Conservation (phyloP, 2,888 invertebrate genomes). For the Macrosiphum euphorbiae region DNA sequence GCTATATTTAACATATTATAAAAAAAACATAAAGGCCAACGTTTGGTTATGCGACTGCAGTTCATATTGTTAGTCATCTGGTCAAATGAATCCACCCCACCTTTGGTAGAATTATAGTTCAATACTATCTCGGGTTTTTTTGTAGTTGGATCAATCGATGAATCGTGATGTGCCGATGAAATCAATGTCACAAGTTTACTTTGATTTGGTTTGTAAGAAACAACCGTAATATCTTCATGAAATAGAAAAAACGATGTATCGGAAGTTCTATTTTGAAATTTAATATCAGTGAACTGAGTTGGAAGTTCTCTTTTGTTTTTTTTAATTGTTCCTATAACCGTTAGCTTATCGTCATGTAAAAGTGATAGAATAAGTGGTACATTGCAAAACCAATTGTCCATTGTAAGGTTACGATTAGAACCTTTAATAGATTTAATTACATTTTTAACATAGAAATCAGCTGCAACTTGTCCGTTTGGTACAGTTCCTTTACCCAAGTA, state of each 20-base stretch:
- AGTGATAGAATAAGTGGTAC: not conserved
- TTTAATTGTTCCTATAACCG: conserved; percentile 56
- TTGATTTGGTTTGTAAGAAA: conserved; percentile 67
- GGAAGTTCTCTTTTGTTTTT: conserved; percentile 59
- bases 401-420: conserved; percentile 66
- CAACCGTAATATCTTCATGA: conserved; percentile 67
- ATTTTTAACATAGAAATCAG: not conserved
- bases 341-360: not conserved
- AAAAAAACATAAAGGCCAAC: conserved; percentile 63
- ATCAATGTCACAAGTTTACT: conserved; percentile 68
- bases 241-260: conserved; percentile 68
- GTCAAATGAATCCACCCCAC: conserved; percentile 49
- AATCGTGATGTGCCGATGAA: conserved; percentile 66
- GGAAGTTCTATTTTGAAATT: conserved; percentile 59
- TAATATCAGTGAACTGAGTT: not conserved
- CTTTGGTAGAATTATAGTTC: conserved; percentile 32
- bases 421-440: not conserved
- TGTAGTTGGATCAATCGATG: not conserved
- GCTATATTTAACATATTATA: conserved; percentile 40
- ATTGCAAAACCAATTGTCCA: conserved; percentile 54
- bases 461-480: not conserved
- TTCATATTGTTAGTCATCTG: conserved; percentile 45
- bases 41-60: conserved; percentile 47
- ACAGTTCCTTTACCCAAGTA: not conserved
- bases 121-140: not conserved